A percentile compares a stretch with the other conserved stretches of the same genome.
Evolutionary conservation across 1,140 invertebrate genomes (phyloP).

Genomic region (Batillaria attramentaria): DNA sequence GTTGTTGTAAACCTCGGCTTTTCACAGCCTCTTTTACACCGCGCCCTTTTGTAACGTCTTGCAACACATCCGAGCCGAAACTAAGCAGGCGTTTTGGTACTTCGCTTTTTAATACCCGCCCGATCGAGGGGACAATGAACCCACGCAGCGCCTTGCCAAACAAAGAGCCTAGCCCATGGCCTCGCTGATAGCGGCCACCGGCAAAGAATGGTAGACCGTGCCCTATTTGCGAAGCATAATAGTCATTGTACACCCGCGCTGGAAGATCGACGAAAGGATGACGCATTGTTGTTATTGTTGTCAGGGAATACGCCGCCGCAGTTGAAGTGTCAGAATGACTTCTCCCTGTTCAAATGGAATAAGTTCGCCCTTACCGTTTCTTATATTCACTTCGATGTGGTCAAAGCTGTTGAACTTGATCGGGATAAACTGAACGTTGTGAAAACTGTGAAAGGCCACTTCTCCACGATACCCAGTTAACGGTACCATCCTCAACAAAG

Average conservation of each 20-base stretch:
- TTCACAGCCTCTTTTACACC: background rate
- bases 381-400: background rate
- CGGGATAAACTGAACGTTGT: background rate
- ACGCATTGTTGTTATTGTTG: background rate
- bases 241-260: slow-evolving; percentile 3
- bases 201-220: background rate
- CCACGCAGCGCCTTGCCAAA: slow-evolving; percentile 2
- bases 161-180: too few species aligned
- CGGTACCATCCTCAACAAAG: background rate
- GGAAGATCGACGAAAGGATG: background rate
- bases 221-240: background rate
- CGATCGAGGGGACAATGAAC: background rate
- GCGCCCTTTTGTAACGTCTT: too few species aligned
- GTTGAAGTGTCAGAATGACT: slow-evolving; percentile 1
- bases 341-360: slow-evolving; percentile 7
- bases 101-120: background rate
- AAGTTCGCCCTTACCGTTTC: background rate
- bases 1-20: background rate
- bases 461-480: background rate
- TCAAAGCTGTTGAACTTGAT: slow-evolving; percentile 4
- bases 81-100: too few species aligned
- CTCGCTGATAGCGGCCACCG: background rate
- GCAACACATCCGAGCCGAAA: too few species aligned
- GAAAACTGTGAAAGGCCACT: background rate
- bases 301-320: background rate